These are phyloP conservation scores for Spea multiplicata DNA, from an alignment of 2,113 vertebrate genomes.

Conservation along the genomic window DNA sequence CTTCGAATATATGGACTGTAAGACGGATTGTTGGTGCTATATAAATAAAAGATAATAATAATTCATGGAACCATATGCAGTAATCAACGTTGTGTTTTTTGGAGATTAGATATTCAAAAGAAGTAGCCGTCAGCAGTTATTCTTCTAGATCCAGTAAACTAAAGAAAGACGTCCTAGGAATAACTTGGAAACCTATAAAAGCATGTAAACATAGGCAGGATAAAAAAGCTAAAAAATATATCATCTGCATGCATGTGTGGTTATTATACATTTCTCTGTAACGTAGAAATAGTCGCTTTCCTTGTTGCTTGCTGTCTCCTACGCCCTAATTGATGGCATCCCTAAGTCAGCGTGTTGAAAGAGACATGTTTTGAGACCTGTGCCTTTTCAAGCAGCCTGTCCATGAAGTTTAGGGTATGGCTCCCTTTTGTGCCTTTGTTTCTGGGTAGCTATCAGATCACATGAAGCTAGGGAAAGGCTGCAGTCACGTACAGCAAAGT, in stretches of 20 bases:
- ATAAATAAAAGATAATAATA: too few relatives aligned
- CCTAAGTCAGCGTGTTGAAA: constrained; percentile 13
- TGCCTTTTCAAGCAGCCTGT: constrained; percentile 32
- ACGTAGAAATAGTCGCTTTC: constrained; percentile 40
- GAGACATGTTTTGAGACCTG: constrained; percentile 24
- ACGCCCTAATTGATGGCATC: constrained; percentile 38
- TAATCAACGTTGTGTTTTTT: too few relatives aligned
- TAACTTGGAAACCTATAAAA: background rate
- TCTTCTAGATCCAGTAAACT: too few relatives aligned
- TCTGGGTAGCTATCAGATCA: constrained; percentile 23
- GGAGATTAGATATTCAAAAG: too few relatives aligned
- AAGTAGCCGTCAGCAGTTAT: too few relatives aligned
- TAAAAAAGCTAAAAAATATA: background rate
- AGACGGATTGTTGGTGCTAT: too few relatives aligned
- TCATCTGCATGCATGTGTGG: constrained; percentile 10
- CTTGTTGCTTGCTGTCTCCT: constrained; percentile 27
- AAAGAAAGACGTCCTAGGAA: background rate
- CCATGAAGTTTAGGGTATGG: constrained; percentile 16
- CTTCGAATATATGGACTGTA: too few relatives aligned
- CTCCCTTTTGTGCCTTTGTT: constrained; percentile 33
- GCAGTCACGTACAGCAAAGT: constrained; percentile 13
- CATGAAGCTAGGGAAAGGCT: constrained; percentile 11
- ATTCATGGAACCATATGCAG: too few relatives aligned
- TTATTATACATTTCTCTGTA: constrained; percentile 44
- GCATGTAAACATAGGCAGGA: constrained; percentile 21